Base-by-base conservation (phyloP, 2,888 invertebrate genomes). In the Argyresthia goedartella region DNA sequence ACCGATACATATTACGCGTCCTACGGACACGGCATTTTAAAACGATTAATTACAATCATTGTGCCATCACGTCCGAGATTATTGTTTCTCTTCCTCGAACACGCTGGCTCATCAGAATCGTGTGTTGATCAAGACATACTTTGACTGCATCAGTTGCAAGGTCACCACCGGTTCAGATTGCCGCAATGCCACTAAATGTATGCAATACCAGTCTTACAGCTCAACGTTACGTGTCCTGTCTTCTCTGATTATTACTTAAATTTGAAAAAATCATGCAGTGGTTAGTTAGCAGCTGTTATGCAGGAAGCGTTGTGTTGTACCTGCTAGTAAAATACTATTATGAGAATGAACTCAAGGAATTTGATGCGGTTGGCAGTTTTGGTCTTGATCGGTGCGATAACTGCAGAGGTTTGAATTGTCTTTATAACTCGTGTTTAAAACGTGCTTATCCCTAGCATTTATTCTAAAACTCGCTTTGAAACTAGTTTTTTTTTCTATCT, bases 341-440 rank as follows among this genome's bases (percentile, higher is more conserved):
- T 61, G 71, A 81, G 57, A 70, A 86, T 86, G 85, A 80, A 73
- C 59, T 68, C 72, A 71, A 65, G 58, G 69, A 67, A 54, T 55
- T 59, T 56, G 53, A 56, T 76, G 50, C 42, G 66, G 49, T 65
- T 66, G 62, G 54, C 66, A 41, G 41, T 65, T 36, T 52, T 73
- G 41, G 55, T 63, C 57, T 63, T 66, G 51, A 52, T 59, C 56
- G 62, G 58, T 55, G 61, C 67, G 43, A 57, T 60, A 16, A 35
- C 15, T 13, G 76, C 64, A 47, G 67, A 82, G 84, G 85, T 85
- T 67, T 53, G 70, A 45, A 14, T 14, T 60, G 13, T 45, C 51
- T 6, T 44, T 13, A 50, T 52, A 57, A 41, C 60, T 55, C 50
- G 25, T 25, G 25, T 25, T 25, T 4, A 25, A 25, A 25, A 25